Percentiles rank a stretch among this genome's conserved stretches.
Conservation (phyloP, 2,113 vertebrate species). For the Uropsilus gracilis region DNA sequence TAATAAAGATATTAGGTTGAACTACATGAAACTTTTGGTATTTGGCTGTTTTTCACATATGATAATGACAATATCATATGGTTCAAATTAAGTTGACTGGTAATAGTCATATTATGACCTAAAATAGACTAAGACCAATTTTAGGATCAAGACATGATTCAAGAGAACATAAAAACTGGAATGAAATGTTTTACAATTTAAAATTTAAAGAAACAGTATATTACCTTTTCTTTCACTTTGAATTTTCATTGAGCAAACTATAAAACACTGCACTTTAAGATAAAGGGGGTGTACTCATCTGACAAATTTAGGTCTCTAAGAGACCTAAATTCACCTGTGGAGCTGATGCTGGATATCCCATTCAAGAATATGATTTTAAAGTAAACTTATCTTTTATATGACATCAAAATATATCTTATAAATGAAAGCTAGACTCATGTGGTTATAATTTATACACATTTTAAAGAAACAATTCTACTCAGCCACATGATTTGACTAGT, state of each 20-base stretch:
- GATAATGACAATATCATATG: neutral
- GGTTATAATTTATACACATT: constrained; percentile 12
- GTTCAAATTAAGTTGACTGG: neutral
- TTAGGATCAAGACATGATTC: neutral
- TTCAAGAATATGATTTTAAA: constrained; percentile 15
- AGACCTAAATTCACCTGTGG: neutral
- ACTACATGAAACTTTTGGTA: neutral
- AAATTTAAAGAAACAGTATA: neutral
- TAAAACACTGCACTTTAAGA: neutral
- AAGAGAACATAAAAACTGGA: neutral
- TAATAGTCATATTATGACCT: no score
- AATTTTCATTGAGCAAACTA: neutral
- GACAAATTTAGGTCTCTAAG: neutral
- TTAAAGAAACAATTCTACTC: constrained; percentile 30
- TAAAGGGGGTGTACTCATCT: neutral
- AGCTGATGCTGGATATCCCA: neutral
- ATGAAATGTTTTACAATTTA: neutral
- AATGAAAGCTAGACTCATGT: constrained; percentile 24
- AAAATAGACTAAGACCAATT: no score
- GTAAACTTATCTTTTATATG: neutral
- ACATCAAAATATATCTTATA: neutral
- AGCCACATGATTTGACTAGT: neutral
- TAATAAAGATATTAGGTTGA: neutral
- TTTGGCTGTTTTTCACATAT: neutral
- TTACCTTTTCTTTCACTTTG: constrained; percentile 11